Percentiles rank a stretch among this genome's conserved stretches.
Evolutionary conservation across 2,797 vertebrate genomes (phyloP).

Genomic region (Myotis findleyi): DNA sequence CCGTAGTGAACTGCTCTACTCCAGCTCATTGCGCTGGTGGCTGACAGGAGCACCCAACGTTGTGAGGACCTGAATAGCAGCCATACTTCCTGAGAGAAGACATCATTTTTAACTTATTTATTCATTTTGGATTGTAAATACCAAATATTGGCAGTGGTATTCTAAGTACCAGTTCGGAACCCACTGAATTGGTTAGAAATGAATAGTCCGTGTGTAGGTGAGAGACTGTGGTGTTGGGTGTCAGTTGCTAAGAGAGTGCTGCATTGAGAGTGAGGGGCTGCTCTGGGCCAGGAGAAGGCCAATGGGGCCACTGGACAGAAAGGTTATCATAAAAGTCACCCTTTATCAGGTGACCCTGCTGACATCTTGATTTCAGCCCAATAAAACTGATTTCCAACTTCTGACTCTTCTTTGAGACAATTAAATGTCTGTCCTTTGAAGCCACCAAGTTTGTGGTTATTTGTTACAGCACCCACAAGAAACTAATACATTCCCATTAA

Average conservation of each 20-base stretch:
- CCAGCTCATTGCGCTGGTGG: fast-evolving
- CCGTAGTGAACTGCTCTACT: neutral
- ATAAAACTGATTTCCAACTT: no score
- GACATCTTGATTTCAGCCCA: no score
- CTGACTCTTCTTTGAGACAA: no score
- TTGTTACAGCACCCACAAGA: no score
- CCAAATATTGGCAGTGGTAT: neutral
- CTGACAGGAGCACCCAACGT: fast-evolving
- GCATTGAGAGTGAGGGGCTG: neutral
- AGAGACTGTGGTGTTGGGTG: neutral
- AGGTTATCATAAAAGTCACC: neutral
- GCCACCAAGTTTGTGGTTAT: no score
- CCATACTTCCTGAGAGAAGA: neutral
- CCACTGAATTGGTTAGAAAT: neutral
- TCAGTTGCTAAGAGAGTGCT: neutral
- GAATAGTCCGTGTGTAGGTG: neutral
- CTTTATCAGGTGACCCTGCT: neutral
- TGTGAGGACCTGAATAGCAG: neutral
- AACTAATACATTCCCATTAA: no score
- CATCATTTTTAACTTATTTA: neutral
- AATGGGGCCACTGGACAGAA: fast-evolving
- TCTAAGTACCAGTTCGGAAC: neutral
- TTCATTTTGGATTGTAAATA: neutral
- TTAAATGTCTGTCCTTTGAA: no score
- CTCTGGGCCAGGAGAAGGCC: neutral